Evolutionary conservation across 1,140 invertebrate species (phyloP).

Genomic region (Drosophila melanica): DNA sequence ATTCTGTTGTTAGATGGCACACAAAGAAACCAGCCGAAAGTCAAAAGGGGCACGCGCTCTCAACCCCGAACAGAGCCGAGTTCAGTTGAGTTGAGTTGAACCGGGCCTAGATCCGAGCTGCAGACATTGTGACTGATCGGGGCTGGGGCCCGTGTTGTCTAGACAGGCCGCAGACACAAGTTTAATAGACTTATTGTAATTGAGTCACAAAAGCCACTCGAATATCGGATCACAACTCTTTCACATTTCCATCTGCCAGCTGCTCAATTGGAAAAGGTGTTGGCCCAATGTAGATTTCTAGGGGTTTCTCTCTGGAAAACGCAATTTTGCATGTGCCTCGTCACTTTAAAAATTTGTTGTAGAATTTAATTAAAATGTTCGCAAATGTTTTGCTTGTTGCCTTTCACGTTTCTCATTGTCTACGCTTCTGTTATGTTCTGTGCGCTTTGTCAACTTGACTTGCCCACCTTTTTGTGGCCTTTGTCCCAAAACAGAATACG

Average conservation of each 20-base stretch:
- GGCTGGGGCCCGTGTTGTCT: conserved; percentile 38
- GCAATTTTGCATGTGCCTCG: conserved; percentile 59
- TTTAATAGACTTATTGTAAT: conserved; percentile 83
- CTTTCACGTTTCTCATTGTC: neutral
- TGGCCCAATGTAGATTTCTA: conserved; percentile 20
- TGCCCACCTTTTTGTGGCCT: conserved; percentile 69
- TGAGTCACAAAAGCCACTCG: conserved; percentile 79
- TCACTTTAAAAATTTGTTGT: conserved; percentile 23
- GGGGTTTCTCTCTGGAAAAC: conserved; percentile 6
- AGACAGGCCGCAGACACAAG: conserved; percentile 69
- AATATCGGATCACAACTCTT: conserved; percentile 71
- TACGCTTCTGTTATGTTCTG: conserved; percentile 3
- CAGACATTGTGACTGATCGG: conserved; percentile 70
- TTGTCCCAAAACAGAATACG: conserved; percentile 76
- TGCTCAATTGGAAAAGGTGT: conserved; percentile 56
- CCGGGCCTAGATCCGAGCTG: conserved; percentile 13
- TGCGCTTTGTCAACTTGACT: conserved; percentile 68
- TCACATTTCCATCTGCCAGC: conserved; percentile 44
- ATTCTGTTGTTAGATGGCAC: conserved; percentile 67
- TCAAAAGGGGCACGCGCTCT: conserved; percentile 76
- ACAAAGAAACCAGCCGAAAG: conserved; percentile 58
- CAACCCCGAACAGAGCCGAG: conserved; percentile 4
- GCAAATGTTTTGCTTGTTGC: conserved; percentile 56
- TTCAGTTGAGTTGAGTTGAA: neutral
- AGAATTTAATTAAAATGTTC: conserved; percentile 71